These are phyloP conservation scores for Endotricha flammealis DNA, from an alignment of 2,888 invertebrate genomes.

Conservation along the genomic window DNA sequence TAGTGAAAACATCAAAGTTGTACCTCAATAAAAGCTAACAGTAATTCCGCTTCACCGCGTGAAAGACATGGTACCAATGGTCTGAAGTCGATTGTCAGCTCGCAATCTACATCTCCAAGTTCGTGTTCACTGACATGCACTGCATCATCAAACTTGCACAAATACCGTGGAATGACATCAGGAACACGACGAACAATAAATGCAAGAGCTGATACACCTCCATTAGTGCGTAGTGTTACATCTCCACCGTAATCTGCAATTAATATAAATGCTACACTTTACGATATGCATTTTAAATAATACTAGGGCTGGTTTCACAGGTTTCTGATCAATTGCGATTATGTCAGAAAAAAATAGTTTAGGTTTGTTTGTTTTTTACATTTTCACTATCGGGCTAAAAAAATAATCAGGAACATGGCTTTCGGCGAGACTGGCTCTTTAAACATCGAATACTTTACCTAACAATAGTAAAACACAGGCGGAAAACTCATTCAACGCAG, in stretches of 20 bases:
- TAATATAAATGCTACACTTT: too few species aligned
- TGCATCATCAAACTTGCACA: slow-evolving; percentile 84
- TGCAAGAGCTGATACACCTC: slow-evolving; percentile 87
- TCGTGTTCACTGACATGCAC: slow-evolving; percentile 90
- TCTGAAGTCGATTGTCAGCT: slow-evolving; percentile 80
- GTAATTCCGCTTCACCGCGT: slow-evolving; percentile 83
- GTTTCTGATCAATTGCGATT: too few species aligned
- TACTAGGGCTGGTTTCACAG: too few species aligned
- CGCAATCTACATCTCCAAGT: slow-evolving; percentile 91
- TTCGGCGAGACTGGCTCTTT: too few species aligned
- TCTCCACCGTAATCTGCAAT: slow-evolving; percentile 85
- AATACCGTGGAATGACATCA: slow-evolving; percentile 85
- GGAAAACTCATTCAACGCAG: slow-evolving; percentile 90
- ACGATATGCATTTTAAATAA: too few species aligned
- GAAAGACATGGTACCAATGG: slow-evolving; percentile 80
- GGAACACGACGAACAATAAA: slow-evolving; percentile 92
- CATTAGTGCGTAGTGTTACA: slow-evolving; percentile 87
- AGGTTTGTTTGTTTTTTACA: too few species aligned
- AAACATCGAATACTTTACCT: too few species aligned
- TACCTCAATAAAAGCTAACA: slow-evolving; percentile 85
- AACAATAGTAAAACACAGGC: slow-evolving; percentile 85
- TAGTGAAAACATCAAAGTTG: too few species aligned
- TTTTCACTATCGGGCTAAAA: too few species aligned
- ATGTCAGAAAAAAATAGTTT: too few species aligned
- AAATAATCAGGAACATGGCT: too few species aligned